Evolutionary conservation across 2,888 invertebrate species (phyloP), one percentile per base, ranked within the genome.

Genomic region (Acholoe squamosa): DNA sequence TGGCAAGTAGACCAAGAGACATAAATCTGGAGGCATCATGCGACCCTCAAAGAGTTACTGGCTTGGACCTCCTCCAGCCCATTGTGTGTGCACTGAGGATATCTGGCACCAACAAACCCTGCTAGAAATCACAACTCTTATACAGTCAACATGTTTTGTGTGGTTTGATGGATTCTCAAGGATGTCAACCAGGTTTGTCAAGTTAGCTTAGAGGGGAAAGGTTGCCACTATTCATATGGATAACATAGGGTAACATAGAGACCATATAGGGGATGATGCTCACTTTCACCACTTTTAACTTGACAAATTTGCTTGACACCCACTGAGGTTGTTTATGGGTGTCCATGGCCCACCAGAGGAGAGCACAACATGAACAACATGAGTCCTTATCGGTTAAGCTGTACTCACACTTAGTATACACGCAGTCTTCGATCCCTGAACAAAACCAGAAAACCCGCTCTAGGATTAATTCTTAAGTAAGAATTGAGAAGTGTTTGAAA

Each of bases 401-500:
- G 84, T 84, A 84, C 84, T 84, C 84, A 84, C 84, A 84, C 84
- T 84, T 33, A 84, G 16, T 43, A 84, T 34, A 25, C 84, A 12
- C 3, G 14, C 7, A 10, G 43, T 22, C 84, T 84, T 84, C 84
- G 84, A 43, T 51, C n/a, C 43, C 84, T 84, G 84, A 34, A 84
- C 84, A 84, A 84, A 84, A 71, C 71, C 71, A 71, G 71, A 71
- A 71, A 71, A 25, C n/a, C 71, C 71, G 28, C 71, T 71, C 25
- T 28, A n/a, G 71, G 71, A 71, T 71, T 71, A 71, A 71, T 71
- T n/a, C 71, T 71, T 71, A 25, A 28, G 71, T 14, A 71, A n/a
- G 12, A 19, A 61, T 61, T 3, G 43, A 43, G 43, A 43, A 43
- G 10, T 43, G 3, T 3, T 43, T n/a, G n/a, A n/a, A n/a, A 43